Evolutionary conservation across 2,113 vertebrate species (phyloP), one percentile per base, ranked within the genome.

Genomic region (Cephalopterus ornatus): DNA sequence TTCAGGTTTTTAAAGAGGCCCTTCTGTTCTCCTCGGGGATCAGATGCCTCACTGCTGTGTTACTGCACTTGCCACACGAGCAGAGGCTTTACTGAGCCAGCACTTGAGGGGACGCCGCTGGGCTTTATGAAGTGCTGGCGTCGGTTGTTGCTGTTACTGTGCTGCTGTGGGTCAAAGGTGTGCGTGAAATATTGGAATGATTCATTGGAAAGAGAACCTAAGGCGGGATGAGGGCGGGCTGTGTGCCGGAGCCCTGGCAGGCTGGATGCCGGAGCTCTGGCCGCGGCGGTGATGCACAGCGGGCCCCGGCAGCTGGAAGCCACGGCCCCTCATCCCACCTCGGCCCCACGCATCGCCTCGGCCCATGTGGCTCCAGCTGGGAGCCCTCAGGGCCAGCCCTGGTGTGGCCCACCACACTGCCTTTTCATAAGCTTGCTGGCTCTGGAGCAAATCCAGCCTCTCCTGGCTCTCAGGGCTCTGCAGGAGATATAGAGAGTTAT

Each of bases 291-390:
- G 44, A 46, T 4, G 8, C 44, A 20, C 19, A 19, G 44, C 8
- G 44, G 44, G 44, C 19, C 41, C 42, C 16, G 11, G 42, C 16
- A 66, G 41, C 49, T 33, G 65, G 14, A 23, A 47, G 27, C n/a
- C 5, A 0, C 2, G 11, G 32, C 28, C 24, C 26, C 75, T 11
- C 0, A 0, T 4, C 73, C 27, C 53, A 0, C 18, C 9, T 47
- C 12, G 28, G 27, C 22, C 42, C 52, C 68, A 50, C 4, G 0
- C 23, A 21, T 8, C 1, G 0, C 22, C 67, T 5, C 0, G 0
- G 20, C 74, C 74, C 59, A 8, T 0, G 1, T 1, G 2, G 28
- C 30, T 65, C 44, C 2, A 1, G 8, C 1, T 0, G 28, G 6
- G 53, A 19, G 20, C 42, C 56, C 44, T 28, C 5, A 10, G 47